Evolutionary conservation across 2,888 invertebrate species (phyloP), one percentile per base, ranked within the genome.

Genomic region (Brassicogethes aeneus): DNA sequence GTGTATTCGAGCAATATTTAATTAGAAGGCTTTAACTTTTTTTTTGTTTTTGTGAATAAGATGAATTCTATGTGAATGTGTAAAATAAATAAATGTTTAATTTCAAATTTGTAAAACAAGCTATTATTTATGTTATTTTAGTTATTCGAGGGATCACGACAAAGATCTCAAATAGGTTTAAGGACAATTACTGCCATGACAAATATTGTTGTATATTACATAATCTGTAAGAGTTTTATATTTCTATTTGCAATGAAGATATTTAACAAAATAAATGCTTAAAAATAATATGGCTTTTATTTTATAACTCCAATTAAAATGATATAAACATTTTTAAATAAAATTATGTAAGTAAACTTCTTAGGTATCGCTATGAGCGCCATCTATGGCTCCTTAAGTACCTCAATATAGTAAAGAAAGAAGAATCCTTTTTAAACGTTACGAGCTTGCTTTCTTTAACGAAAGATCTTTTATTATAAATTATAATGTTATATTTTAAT

Each of bases 221-320:
- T 41, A 46, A 48, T 43, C 47, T 54, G 46, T 50, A 55, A 52
- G 50, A 53, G 46, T 48, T 46, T 50, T 57, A 58, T 61, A 60
- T 62, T n/a, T 62, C 57, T 61, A 62, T 54, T 55, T 58, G 60
- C 59, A 55, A 58, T 55, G 50, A 54, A 53, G 52, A 51, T 60
- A 60, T 62, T 59, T 59, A 62, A 62, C 59, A 61, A 60, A 62
- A 47, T 48, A 53, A 45, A 46, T 54, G 53, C 55, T 55, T 55
- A 49, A 51, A 29, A 40, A 37, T 32, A 10, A 32, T 23, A 23
- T 23, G 23, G 23, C 5, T 23, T 23, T 23, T 23, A 23, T 23
- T 23, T 23, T 23, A 23, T 23, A 23, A 23, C 10, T 23, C 23
- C 23, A 5, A 23, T 23, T 10, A 23, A n/a, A n/a, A n/a, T n/a